Evolutionary conservation across 1,140 invertebrate species (phyloP), one percentile per base, ranked within the genome.

Genomic region (Zaprionus ghesquierei): DNA sequence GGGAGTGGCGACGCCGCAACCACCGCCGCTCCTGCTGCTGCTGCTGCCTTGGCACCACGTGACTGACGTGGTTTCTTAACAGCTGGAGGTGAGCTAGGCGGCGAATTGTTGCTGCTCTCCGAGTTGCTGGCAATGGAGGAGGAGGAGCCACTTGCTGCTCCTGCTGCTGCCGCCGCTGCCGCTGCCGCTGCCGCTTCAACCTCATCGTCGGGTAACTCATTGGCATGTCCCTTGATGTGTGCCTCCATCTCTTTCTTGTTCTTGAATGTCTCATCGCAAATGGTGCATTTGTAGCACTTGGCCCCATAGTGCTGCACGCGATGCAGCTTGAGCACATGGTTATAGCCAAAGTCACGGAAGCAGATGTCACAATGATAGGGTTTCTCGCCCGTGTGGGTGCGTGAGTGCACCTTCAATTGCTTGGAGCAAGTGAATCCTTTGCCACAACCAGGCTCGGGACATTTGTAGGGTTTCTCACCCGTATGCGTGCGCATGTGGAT

Each of bases 391-490:
- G 97, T 97, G 90, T 98, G 97, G 0, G 97, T 98, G 10, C 96
- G 93, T 3, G 90, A 94, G 92, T 98, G 94, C 4, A 98, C 97
- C 92, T 98, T 98, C 12, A 98, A 93, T 90, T 98, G 97, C 90
- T 98, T 98, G 29, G 96, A 97, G 89, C 96, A 97, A 10, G 96
- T 97, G 91, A 98, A 98, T 3, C 97, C 97, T 80, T 97, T 97
- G 65, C 96, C 95, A 84, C 96, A 97, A 12, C 94, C 94, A 69
- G 96, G 95, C 6, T 94, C 94, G 2, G 94, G 93, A 90, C 98
- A 99, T 12, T 97, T 96, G 86, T 97, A 98, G 0, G 97, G 97
- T 91, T 98, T 98, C 92, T 98, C 97, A 1, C 97, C 94, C 0
- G 98, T 99, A 92, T 99, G 96, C 0, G 96, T 97, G 15, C 96